Evolutionary conservation across 1,140 invertebrate species (phyloP).

Genomic region (Sycophila sp.): DNA sequence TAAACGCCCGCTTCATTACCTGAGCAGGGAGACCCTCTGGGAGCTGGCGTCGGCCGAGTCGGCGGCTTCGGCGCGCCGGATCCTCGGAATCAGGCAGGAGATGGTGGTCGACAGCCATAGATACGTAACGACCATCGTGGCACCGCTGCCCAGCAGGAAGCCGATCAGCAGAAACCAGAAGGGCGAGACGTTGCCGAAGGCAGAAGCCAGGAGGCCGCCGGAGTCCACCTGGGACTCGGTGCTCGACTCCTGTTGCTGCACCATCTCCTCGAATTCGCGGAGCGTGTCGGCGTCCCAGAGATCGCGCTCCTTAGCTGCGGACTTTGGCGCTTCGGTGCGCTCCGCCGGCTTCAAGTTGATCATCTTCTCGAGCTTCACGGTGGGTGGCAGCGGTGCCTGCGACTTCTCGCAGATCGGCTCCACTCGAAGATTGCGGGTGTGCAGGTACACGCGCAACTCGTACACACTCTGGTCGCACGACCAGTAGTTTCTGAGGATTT

Average conservation of each 20-base stretch:
- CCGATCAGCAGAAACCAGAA: constrained; percentile 53
- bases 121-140: constrained; percentile 51
- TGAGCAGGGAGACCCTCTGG: constrained; percentile 50
- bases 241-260: constrained; percentile 12
- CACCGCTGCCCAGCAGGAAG: constrained; percentile 50
- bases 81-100: constrained; percentile 38
- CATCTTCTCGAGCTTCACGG: constrained; percentile 5
- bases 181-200: constrained; percentile 38
- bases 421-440: not conserved
- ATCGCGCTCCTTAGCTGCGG: not conserved
- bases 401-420: constrained; percentile 18
- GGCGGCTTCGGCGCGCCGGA: constrained; percentile 27
- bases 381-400: not conserved
- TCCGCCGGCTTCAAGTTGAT: not conserved
- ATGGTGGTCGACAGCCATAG: constrained; percentile 48
- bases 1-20: no score
- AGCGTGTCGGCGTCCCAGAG: constrained; percentile 7
- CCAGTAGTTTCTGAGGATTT: constrained; percentile 27
- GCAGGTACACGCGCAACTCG: constrained; percentile 1
- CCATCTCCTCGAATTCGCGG: constrained; percentile 26
- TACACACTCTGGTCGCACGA: not conserved
- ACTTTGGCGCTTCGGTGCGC: not conserved
- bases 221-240: not conserved
- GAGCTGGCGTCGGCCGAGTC: constrained; percentile 40
- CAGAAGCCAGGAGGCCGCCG: not conserved